Evolutionary conservation across 1,140 invertebrate genomes (phyloP).

Genomic region (Apis cerana): DNA sequence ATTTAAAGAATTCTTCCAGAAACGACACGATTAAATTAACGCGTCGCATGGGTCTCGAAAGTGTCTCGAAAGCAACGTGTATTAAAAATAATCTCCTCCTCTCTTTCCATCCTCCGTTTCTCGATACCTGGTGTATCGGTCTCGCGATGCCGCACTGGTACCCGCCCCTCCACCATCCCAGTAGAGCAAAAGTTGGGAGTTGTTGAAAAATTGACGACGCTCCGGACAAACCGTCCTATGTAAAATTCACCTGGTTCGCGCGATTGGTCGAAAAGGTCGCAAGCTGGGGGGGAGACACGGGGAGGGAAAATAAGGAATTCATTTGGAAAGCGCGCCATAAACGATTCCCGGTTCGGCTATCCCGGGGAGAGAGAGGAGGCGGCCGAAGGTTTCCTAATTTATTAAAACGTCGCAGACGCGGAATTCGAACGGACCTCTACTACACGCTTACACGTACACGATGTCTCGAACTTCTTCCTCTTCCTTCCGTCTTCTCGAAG

Average conservation of each 20-base stretch:
- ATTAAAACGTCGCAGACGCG: constrained; percentile 64
- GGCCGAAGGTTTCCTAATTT: constrained; percentile 58
- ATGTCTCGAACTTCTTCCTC: constrained; percentile 27
- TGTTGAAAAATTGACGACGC: constrained; percentile 24
- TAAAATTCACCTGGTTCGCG: constrained; percentile 20
- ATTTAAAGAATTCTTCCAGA: no score
- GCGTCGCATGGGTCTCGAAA: no score
- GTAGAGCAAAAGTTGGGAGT: not conserved
- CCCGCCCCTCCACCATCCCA: no score
- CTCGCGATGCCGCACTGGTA: no score
- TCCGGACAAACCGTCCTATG: constrained; percentile 13
- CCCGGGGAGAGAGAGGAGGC: constrained; percentile 21
- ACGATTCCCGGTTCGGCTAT: constrained; percentile 64
- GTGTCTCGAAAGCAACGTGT: no score
- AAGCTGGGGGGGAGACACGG: constrained; percentile 14
- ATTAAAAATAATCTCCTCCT: no score
- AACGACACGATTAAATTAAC: no score
- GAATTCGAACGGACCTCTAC: constrained; percentile 55
- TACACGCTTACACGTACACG: not conserved
- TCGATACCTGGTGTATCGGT: no score
- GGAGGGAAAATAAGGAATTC: constrained; percentile 58
- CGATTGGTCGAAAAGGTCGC: constrained; percentile 33
- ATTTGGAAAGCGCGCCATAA: constrained; percentile 61
- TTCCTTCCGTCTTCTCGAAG: not conserved
- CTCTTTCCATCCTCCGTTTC: no score